These are phyloP conservation scores for Nesidiocoris tenuis DNA, from an alignment of 2,888 invertebrate genomes.

Conservation along the genomic window DNA sequence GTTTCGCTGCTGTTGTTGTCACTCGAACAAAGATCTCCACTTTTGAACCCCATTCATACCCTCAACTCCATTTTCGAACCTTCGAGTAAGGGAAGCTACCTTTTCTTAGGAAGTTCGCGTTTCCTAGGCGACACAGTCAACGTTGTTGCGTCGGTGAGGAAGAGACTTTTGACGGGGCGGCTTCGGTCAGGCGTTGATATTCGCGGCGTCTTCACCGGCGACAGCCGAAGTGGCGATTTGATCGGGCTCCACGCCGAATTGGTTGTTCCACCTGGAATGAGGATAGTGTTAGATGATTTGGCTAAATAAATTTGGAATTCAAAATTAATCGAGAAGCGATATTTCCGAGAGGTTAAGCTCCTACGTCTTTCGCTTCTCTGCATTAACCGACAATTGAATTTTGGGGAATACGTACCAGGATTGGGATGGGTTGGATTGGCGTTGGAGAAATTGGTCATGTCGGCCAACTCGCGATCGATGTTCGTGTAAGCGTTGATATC, in stretches of 20 bases:
- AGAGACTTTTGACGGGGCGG: constrained; percentile 43
- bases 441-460: constrained; percentile 45
- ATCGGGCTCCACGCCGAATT: constrained; percentile 33
- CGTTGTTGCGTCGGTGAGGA: constrained; percentile 14
- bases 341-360: too few relatives aligned
- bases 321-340: neutral
- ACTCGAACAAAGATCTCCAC: neutral
- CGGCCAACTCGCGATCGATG: constrained; percentile 38
- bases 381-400: too few relatives aligned
- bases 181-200: constrained; percentile 29
- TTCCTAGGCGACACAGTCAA: constrained; percentile 44
- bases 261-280: neutral
- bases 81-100: constrained; percentile 21
- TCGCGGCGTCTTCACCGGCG: constrained; percentile 39
- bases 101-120: constrained; percentile 47
- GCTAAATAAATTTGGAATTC: neutral
- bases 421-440: constrained; percentile 7
- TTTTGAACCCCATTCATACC: neutral
- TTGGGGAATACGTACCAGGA: constrained; percentile 9
- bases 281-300: too few relatives aligned
- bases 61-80: neutral
- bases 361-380: too few relatives aligned
- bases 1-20: too few relatives aligned
- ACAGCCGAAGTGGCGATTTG: constrained; percentile 30
- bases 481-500: constrained; percentile 34